Evolutionary conservation across 2,113 vertebrate species (phyloP), one percentile per base, ranked within the genome.

Genomic region (Elaphurus davidianus): DNA sequence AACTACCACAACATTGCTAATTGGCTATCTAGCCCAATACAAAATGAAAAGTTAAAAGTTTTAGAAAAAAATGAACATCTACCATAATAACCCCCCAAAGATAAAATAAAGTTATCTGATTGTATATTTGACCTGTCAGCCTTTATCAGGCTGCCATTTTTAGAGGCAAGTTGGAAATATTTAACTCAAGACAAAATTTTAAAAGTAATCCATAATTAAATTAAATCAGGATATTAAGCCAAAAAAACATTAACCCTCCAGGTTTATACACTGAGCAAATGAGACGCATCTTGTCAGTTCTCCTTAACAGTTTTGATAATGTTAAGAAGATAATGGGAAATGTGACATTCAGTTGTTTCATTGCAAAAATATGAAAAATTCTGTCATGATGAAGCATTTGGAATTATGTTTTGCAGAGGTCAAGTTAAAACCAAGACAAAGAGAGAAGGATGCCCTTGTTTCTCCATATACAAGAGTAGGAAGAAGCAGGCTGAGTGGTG

Each of bases 161-260:
- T 59, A 67, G 9, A 57, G 5, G 67, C 10, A 33, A 50, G 13
- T 36, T 82, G 28, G 43, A 89, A 40, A 40, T 97, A 81, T 23
- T 86, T 79, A 96, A 94, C 50, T 82, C 84, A 96, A 91, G 50
- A 11, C 30, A 91, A 93, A 90, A 60, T 40, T 40, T 55, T 85
- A 6, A 47, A 89, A 91, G 71, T 92, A 86, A 94, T 8, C 36
- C 57, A 17, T 47, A 88, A 93, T 79, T 96, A 82, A 94, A 50
- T 54, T 94, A 33, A 57, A 84, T 50, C 33, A 52, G 30, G 4
- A 30, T 92, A 55, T 89, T 86, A 81, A 87, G 5, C 50, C 19
- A 25, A 55, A 54, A 54, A 15, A 78, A 14, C n/a, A 82, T 55
- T 50, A 57, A 2, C 3, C 6, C 16, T n/a, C n/a, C 67, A 10